These are phyloP conservation scores for Chloropsis hardwickii DNA, from an alignment of 2,113 vertebrate genomes.

Conservation along the genomic window DNA sequence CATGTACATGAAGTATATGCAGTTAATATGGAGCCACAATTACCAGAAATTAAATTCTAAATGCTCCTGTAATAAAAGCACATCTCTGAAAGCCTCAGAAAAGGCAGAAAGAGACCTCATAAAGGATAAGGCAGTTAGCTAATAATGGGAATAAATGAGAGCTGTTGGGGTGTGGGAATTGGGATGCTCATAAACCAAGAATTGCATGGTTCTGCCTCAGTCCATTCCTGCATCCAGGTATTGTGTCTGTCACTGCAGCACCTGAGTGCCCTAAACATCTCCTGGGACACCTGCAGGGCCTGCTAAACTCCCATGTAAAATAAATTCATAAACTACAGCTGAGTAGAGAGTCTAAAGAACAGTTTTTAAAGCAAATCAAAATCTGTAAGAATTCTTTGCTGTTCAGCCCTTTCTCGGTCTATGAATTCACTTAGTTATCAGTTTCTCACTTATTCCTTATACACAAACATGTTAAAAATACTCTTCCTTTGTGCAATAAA, in stretches of 20 bases:
- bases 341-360: background rate
- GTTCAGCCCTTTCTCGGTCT: background rate
- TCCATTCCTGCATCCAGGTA: background rate
- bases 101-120: background rate
- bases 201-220: background rate
- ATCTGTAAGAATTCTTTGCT: background rate
- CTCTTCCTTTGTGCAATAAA: background rate
- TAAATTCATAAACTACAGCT: background rate
- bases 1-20: background rate
- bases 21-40: background rate
- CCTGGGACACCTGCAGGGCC: background rate
- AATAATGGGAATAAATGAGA: background rate
- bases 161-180: background rate
- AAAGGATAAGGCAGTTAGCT: background rate
- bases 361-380: background rate
- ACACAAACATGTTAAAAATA: background rate
- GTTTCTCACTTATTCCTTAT: background rate
- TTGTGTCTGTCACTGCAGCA: background rate
- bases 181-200: background rate
- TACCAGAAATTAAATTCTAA: conserved; percentile 10
- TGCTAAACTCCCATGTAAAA: background rate
- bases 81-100: background rate
- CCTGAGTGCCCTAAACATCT: background rate
- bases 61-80: background rate
- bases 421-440: background rate